A percentile compares a stretch with the other conserved stretches of the same genome.
These are phyloP conservation scores for Cyprinella venusta DNA, from an alignment of 2,797 vertebrate species.

Conservation along the genomic window DNA sequence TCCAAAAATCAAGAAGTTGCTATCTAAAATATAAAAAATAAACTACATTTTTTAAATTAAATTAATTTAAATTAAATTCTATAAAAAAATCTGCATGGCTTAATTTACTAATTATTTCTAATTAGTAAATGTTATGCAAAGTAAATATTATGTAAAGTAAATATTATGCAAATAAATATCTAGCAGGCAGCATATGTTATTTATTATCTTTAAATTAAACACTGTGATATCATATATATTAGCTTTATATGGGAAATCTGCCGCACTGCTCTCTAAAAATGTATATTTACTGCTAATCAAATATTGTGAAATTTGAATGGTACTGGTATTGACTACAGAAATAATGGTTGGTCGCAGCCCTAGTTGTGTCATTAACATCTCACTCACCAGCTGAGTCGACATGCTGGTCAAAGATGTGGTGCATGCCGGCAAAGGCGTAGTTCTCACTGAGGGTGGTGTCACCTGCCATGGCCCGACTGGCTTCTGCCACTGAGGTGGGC, in stretches of 20 bases:
- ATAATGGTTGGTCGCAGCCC: neutral
- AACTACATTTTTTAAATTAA: too few species aligned
- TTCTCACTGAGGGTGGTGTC: conserved; percentile 95
- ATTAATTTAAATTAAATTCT: neutral
- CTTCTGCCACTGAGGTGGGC: conserved; percentile 91
- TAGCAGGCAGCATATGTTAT: neutral
- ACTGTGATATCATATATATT: neutral
- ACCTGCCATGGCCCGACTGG: conserved; percentile 94
- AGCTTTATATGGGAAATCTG: neutral
- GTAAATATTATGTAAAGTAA: conserved; percentile 1
- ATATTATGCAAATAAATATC: neutral
- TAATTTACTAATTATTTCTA: neutral
- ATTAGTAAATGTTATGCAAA: neutral
- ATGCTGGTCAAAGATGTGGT: conserved; percentile 97
- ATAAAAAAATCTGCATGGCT: too few species aligned
- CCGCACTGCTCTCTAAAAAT: neutral
- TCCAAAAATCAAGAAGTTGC: neutral
- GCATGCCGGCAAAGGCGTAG: conserved; percentile 95
- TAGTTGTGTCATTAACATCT: neutral
- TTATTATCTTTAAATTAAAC: neutral
- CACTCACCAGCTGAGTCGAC: conserved; percentile 88
- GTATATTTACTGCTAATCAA: too few species aligned
- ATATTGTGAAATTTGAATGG: too few species aligned
- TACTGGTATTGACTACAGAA: neutral
- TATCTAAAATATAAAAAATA: neutral